phyloP scores from a whole-genome alignment of 92 coral and sea anemone genomes.

The Paramuricea clavata region DNA sequence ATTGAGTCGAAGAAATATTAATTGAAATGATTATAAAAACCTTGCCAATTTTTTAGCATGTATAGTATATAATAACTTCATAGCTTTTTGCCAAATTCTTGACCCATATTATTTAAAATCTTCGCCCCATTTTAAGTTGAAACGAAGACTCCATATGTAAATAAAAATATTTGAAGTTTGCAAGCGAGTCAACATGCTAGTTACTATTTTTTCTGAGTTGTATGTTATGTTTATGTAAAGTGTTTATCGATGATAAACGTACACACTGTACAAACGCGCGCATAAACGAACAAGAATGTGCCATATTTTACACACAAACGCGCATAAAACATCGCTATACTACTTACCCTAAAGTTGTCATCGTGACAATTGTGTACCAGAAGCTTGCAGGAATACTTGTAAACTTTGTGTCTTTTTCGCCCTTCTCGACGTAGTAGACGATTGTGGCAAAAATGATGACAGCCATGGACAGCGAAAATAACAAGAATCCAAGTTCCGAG shows the following conservation, averaged over 20 bases:
- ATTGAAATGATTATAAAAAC: not conserved
- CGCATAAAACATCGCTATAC: conserved; percentile 17
- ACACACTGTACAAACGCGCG: not conserved
- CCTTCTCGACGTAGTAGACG: conserved; percentile 97
- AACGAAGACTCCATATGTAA: not conserved
- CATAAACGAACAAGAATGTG: not conserved
- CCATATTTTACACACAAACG: not conserved
- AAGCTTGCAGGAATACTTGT: conserved; percentile 97
- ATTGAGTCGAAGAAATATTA: not conserved
- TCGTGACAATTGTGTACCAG: conserved; percentile 99
- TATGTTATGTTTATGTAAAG: not conserved
- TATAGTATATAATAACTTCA: not conserved
- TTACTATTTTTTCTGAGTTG: not conserved
- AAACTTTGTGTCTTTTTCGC: conserved; percentile 80
- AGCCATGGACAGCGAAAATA: conserved; percentile 98
- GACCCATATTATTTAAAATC: not conserved
- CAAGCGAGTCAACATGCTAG: not conserved
- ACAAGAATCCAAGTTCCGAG: conserved; percentile 94
- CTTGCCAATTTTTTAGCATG: no score
- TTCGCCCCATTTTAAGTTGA: no score
- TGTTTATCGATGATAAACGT: not conserved
- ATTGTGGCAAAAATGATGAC: conserved; percentile 97
- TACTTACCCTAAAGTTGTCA: conserved; percentile 99
- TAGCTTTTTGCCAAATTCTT: not conserved
- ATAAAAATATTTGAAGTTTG: not conserved